These are phyloP conservation scores for Lampris megalopsis DNA, from an alignment of 2,113 vertebrate genomes.

Conservation along the genomic window DNA sequence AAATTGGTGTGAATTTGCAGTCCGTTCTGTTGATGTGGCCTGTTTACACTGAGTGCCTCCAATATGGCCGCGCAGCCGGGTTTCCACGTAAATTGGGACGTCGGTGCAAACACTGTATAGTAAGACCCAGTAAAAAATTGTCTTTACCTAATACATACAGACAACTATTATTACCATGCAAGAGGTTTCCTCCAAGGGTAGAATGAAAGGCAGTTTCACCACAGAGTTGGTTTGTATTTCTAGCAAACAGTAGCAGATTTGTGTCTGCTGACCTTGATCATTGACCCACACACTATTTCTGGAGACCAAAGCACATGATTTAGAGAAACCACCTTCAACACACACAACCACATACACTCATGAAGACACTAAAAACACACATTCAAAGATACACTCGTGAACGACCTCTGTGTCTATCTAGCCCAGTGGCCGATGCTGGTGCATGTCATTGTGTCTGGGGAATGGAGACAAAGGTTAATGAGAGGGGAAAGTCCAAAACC, in stretches of 20 bases:
- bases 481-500: constrained; percentile 57
- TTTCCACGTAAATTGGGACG: too few species aligned
- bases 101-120: too few species aligned
- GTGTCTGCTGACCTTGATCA: constrained; percentile 50
- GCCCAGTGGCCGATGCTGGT: constrained; percentile 59
- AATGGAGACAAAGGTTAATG: constrained; percentile 70
- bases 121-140: too few species aligned
- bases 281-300: constrained; percentile 54
- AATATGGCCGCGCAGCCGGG: too few species aligned
- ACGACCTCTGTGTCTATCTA: constrained; percentile 45
- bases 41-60: too few species aligned
- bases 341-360: background rate
- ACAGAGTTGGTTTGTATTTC: constrained; percentile 10
- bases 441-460: constrained; percentile 69
- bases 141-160: background rate
- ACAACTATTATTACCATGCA: background rate
- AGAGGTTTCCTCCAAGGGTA: background rate
- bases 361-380: constrained; percentile 12
- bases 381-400: background rate
- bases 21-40: too few species aligned
- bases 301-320: constrained; percentile 58
- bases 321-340: constrained; percentile 42
- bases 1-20: too few species aligned
- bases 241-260: constrained; percentile 25
- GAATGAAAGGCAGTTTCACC: constrained; percentile 7